Conservation (phyloP, 1,140 invertebrate species). For the Tenebrio molitor region DNA sequence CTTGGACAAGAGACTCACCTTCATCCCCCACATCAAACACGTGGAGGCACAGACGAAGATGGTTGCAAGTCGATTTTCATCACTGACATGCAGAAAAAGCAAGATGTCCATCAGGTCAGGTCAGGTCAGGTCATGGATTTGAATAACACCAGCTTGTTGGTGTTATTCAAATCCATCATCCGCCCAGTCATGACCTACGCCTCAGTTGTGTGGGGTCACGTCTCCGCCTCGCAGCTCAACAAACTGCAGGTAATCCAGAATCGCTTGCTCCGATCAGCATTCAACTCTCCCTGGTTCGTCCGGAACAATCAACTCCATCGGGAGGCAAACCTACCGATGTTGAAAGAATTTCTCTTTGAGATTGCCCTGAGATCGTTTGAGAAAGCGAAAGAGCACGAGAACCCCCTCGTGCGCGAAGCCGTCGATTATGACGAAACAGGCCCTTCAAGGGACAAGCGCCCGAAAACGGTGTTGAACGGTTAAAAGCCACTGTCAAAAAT, state of each 20-base stretch:
- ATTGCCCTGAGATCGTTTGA: background rate
- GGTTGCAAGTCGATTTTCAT: conserved; percentile 45
- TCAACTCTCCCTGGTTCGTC: too few species aligned
- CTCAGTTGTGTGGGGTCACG: conserved; percentile 49
- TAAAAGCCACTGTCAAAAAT: too few species aligned
- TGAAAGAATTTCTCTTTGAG: conserved; percentile 30
- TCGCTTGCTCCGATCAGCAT: conserved; percentile 51
- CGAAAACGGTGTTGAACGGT: too few species aligned
- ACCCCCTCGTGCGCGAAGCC: too few species aligned
- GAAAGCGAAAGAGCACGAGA: background rate
- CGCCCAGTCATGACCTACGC: conserved; percentile 51
- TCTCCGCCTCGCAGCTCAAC: conserved; percentile 28
- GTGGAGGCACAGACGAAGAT: background rate
- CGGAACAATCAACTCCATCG: conserved; percentile 27
- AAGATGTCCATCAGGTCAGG: conserved; percentile 25
- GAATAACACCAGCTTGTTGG: conserved; percentile 54
- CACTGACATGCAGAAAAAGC: conserved; percentile 47
- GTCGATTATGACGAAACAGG: too few species aligned
- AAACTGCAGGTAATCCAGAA: conserved; percentile 57
- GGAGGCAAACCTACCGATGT: conserved; percentile 32
- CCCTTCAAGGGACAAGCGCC: background rate
- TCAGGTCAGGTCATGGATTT: too few species aligned
- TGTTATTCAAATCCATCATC: conserved; percentile 50
- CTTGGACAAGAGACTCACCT: conserved; percentile 47
- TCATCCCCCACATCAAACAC: conserved; percentile 41